phyloP scores from a whole-genome alignment of 2,797 vertebrate species.

The Trachurus trachurus region DNA sequence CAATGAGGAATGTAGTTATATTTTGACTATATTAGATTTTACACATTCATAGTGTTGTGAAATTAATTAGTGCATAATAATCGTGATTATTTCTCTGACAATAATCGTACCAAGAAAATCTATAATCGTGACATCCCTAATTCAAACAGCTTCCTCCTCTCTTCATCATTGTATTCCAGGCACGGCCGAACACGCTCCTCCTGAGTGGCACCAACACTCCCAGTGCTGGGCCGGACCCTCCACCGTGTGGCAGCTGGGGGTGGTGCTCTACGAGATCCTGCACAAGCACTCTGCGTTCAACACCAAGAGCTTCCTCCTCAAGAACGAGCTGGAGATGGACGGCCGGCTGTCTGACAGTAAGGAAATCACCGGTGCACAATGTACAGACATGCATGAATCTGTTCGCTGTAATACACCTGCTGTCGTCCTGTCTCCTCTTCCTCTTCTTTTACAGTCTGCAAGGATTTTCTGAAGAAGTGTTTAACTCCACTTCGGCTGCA shows the following conservation, averaged over 20 bases:
- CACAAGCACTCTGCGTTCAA: slow-evolving; percentile 6
- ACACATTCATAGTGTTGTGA: no score
- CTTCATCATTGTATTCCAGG: background rate
- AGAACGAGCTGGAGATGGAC: background rate
- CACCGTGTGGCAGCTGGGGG: slow-evolving; percentile 43
- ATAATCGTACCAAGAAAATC: no score
- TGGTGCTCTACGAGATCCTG: slow-evolving; percentile 21
- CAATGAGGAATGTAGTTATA: no score
- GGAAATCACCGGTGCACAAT: background rate
- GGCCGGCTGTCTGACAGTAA: background rate
- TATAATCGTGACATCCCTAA: no score
- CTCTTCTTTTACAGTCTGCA: background rate
- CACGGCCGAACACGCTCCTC: slow-evolving; percentile 7
- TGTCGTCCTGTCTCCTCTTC: background rate
- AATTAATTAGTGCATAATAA: no score
- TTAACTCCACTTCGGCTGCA: background rate
- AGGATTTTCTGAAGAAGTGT: background rate
- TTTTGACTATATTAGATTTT: no score
- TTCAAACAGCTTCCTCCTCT: no score
- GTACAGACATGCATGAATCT: no score
- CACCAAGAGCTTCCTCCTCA: background rate
- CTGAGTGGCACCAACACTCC: background rate
- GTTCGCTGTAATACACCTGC: no score
- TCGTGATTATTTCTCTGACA: no score
- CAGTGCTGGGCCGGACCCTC: slow-evolving; percentile 19